Evolutionary conservation across 2,113 vertebrate genomes (phyloP).

Genomic region (Mellivora capensis): DNA sequence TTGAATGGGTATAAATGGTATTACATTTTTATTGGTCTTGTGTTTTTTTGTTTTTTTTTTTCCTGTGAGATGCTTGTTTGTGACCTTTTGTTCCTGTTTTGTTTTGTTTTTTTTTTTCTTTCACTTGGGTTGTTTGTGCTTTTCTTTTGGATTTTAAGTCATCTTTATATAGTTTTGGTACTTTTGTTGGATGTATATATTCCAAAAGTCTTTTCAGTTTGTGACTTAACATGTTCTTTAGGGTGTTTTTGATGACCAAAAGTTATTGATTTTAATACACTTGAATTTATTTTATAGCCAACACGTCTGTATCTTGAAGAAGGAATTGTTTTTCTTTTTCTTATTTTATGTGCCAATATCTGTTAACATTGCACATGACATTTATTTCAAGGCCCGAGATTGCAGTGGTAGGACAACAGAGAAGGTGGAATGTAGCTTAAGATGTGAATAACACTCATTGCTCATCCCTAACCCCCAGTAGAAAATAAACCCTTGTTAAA

Average conservation of each 20-base stretch:
- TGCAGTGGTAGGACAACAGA: neutral
- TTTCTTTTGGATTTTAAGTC: conserved; percentile 26
- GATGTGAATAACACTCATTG: neutral
- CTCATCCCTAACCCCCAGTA: neutral
- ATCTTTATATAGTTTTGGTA: neutral
- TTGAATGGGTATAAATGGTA: neutral
- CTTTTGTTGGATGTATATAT: neutral
- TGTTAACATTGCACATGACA: neutral
- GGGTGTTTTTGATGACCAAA: neutral
- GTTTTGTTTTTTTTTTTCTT: neutral
- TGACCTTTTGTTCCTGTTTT: neutral
- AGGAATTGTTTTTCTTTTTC: conserved; percentile 6
- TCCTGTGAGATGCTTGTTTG: neutral
- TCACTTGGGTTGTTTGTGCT: neutral
- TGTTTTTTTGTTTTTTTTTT: neutral
- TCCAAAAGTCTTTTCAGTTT: neutral
- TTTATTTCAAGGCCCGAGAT: conserved; percentile 1
- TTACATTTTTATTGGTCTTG: neutral
- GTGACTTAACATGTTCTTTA: neutral
- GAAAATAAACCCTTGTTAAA: neutral
- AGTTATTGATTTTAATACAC: neutral
- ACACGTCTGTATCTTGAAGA: neutral
- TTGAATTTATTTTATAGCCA: neutral
- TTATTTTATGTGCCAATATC: neutral
- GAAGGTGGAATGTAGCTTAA: neutral